Conservation (phyloP, 1,140 invertebrate species). For the Drosophila nannoptera region DNA sequence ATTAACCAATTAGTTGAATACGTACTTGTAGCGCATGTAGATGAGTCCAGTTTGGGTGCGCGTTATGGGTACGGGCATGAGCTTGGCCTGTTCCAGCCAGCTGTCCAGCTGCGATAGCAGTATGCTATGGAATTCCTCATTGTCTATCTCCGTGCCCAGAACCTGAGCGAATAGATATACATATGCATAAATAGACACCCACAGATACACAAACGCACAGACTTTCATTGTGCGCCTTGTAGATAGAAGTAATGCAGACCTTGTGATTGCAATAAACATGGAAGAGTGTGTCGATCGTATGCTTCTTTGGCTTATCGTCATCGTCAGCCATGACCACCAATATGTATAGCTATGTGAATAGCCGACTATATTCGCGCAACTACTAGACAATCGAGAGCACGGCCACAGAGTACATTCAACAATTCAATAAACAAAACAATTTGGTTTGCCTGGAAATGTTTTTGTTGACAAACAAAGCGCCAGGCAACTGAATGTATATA, state of each 20-base stretch:
- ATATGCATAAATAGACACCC: not conserved
- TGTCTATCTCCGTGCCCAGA: constrained; percentile 56
- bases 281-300: constrained; percentile 66
- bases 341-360: not conserved
- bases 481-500: constrained; percentile 16
- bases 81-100: constrained; percentile 69
- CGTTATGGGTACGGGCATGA: constrained; percentile 61
- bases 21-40: constrained; percentile 74
- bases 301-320: constrained; percentile 72
- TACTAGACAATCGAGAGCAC: not conserved
- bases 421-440: not conserved
- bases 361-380: not conserved
- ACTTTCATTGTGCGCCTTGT: not conserved
- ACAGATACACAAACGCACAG: not conserved
- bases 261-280: constrained; percentile 59
- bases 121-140: constrained; percentile 57
- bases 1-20: not conserved
- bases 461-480: constrained; percentile 62
- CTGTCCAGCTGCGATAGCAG: constrained; percentile 66
- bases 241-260: constrained; percentile 13
- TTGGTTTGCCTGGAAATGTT: constrained; percentile 33
- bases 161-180: constrained; percentile 15
- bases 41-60: constrained; percentile 66
- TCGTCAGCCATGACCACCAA: constrained; percentile 63
- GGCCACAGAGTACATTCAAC: not conserved